A percentile compares a stretch with the other conserved stretches of the same genome.
These are phyloP conservation scores for Alsophila aescularia DNA, from an alignment of 2,888 invertebrate species.

Conservation along the genomic window DNA sequence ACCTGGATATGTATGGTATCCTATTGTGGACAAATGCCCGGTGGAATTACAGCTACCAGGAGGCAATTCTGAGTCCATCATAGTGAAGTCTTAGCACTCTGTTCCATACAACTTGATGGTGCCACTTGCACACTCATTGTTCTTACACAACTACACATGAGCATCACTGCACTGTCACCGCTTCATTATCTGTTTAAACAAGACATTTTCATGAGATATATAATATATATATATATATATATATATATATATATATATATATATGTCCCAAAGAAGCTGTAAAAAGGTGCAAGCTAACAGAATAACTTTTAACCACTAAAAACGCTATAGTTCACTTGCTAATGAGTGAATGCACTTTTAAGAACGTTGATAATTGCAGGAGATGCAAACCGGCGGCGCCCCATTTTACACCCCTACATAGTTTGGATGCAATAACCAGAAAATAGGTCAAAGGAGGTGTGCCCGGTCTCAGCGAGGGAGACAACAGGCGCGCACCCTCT, in stretches of 20 bases:
- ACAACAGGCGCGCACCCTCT: constrained; percentile 65
- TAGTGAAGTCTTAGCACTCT: constrained; percentile 54
- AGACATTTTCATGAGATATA: constrained; percentile 2
- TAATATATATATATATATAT: too few species aligned
- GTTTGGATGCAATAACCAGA: constrained; percentile 81
- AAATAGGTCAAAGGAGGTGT: constrained; percentile 84
- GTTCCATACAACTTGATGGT: constrained; percentile 42
- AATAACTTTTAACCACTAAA: constrained; percentile 6
- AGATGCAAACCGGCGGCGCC: constrained; percentile 68
- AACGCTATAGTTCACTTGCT: constrained; percentile 2
- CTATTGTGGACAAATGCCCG: constrained; percentile 81
- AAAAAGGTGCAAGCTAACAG: constrained; percentile 1
- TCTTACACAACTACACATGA: constrained; percentile 44
- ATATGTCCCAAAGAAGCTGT: neutral
- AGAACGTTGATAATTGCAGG: constrained; percentile 51
- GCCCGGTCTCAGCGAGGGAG: constrained; percentile 75
- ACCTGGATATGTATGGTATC: constrained; percentile 77
- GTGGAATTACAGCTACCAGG: constrained; percentile 82
- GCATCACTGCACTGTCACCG: neutral
- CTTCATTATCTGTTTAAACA: constrained; percentile 21
- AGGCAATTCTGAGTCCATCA: constrained; percentile 81
- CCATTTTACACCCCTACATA: constrained; percentile 75
- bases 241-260: too few species aligned
- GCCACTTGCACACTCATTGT: constrained; percentile 52
- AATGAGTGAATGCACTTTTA: constrained; percentile 9